Conservation (phyloP, 2,113 vertebrate species). For the Pitta sordida region DNA sequence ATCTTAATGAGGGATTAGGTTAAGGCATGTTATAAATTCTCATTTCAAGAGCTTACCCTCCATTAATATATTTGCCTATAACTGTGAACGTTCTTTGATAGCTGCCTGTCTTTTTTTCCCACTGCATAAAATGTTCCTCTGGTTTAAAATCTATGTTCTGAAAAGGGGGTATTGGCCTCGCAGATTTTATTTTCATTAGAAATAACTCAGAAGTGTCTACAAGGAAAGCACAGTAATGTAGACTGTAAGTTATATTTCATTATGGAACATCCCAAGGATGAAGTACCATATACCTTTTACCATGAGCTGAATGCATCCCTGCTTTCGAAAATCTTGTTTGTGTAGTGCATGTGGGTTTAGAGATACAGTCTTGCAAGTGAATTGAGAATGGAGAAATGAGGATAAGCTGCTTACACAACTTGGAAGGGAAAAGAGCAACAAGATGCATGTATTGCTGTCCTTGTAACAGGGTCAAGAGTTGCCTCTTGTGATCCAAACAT, state of each 20-base stretch:
- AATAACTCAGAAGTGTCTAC: neutral
- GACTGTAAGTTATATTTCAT: neutral
- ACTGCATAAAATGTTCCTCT: neutral
- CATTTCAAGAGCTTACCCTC: constrained; percentile 49
- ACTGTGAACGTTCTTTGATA: constrained; percentile 61
- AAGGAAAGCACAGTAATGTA: neutral
- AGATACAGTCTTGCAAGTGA: neutral
- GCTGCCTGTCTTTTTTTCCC: neutral
- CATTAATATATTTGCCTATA: constrained; percentile 45
- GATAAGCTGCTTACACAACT: neutral
- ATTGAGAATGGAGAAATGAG: neutral
- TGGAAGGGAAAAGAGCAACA: neutral
- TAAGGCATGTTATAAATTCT: constrained; percentile 49
- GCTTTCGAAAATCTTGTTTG: neutral
- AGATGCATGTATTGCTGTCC: neutral
- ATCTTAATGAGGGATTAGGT: constrained; percentile 66
- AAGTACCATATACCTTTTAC: neutral
- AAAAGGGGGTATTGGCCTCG: neutral
- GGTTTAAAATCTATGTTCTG: neutral
- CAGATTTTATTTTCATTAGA: neutral
- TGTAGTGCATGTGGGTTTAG: neutral
- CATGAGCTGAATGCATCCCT: neutral
- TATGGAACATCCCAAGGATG: neutral
- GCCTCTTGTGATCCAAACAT: accelerated
- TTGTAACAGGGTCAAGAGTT: neutral